Evolutionary conservation across 1,140 invertebrate genomes (phyloP).

Genomic region (Trichonephila inaurata): DNA sequence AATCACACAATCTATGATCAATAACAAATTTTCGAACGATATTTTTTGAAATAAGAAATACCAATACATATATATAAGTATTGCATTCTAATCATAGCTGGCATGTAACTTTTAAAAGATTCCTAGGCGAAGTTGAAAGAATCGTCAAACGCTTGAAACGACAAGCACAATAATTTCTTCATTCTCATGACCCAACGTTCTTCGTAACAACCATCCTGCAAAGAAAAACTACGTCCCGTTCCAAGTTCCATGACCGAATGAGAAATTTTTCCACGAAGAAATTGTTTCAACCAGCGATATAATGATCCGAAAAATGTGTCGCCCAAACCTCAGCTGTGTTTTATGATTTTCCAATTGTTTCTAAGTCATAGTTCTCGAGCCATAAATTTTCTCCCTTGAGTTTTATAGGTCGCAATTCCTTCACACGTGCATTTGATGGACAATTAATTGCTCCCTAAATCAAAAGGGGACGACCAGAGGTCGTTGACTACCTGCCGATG

Average conservation of each 20-base stretch:
- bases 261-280: background rate
- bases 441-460: background rate
- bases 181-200: too few species aligned
- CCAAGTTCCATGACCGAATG: background rate
- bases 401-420: slow-evolving; percentile 1
- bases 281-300: background rate
- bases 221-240: too few species aligned
- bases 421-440: background rate
- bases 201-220: too few species aligned
- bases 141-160: too few species aligned
- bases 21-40: too few species aligned
- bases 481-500: background rate
- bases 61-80: too few species aligned
- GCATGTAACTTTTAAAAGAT: too few species aligned
- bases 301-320: background rate
- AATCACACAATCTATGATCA: too few species aligned
- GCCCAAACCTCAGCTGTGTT: slow-evolving; percentile 19
- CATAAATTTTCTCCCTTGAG: background rate
- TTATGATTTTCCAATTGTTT: slow-evolving; percentile 21
- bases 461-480: background rate
- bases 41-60: too few species aligned
- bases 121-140: too few species aligned
- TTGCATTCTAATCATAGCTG: too few species aligned
- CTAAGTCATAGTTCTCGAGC: background rate
- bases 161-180: too few species aligned